A percentile compares a stretch with the other conserved stretches of the same genome.
Evolutionary conservation across 2,888 invertebrate species (phyloP).

Genomic region (Caenorhabditis sp.): DNA sequence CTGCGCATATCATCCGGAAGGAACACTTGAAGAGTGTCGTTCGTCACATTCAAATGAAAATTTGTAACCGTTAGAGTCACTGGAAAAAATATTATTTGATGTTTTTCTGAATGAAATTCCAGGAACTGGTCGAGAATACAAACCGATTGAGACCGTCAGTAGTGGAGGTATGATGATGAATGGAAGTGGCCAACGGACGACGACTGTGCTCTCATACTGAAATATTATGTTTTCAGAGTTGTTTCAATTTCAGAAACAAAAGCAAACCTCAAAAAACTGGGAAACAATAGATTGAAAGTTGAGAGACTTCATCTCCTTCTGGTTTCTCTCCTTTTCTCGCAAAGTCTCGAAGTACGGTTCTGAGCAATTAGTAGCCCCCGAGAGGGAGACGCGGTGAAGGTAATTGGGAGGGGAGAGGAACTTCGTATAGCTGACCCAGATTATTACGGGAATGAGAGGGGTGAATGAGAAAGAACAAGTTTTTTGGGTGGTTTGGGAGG

Average conservation of each 20-base stretch:
- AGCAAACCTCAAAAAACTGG: constrained; percentile 79
- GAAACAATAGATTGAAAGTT: constrained; percentile 80
- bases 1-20: constrained; percentile 82
- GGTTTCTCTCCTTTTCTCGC: constrained; percentile 4
- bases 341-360: constrained; percentile 56
- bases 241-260: neutral
- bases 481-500: constrained; percentile 10
- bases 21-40: constrained; percentile 79
- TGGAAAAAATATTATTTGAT: constrained; percentile 38
- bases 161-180: constrained; percentile 79
- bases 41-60: constrained; percentile 72
- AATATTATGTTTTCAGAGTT: too few species aligned
- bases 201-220: constrained; percentile 79
- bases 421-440: constrained; percentile 56
- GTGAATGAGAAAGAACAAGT: constrained; percentile 29
- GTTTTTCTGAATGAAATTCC: constrained; percentile 15
- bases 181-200: constrained; percentile 81
- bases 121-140: neutral
- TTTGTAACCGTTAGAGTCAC: constrained; percentile 66
- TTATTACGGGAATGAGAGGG: constrained; percentile 32
- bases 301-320: constrained; percentile 58
- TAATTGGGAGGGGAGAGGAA: constrained; percentile 21
- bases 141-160: constrained; percentile 70
- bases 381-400: constrained; percentile 1
- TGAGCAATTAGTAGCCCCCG: constrained; percentile 47